Evolutionary conservation across 1,140 invertebrate species (phyloP).

Genomic region (Mizuhopecten yessoensis): DNA sequence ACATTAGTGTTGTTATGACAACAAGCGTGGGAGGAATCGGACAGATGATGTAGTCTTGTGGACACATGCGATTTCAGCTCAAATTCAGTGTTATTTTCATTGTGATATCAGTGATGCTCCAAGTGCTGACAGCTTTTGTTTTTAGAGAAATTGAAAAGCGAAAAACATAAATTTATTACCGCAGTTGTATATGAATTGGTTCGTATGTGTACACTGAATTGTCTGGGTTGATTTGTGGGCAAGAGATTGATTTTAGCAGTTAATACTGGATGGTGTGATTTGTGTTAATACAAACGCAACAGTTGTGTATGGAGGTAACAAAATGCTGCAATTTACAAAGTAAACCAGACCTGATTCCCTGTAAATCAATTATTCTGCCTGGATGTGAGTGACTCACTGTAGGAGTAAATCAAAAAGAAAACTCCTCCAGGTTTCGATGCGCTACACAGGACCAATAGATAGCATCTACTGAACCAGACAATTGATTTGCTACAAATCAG

Average conservation of each 20-base stretch:
- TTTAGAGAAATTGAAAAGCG: too few relatives aligned
- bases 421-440: not conserved
- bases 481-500: constrained; percentile 5
- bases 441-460: not conserved
- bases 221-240: too few relatives aligned
- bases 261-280: not conserved
- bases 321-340: not conserved
- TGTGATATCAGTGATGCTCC: too few relatives aligned
- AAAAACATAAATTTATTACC: too few relatives aligned
- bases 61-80: too few relatives aligned
- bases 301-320: not conserved
- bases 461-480: not conserved
- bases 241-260: not conserved
- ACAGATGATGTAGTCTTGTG: not conserved
- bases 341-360: not conserved
- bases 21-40: not conserved
- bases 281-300: not conserved
- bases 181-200: too few relatives aligned
- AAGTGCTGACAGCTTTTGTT: too few relatives aligned
- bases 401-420: not conserved
- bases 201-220: too few relatives aligned
- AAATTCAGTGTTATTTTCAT: too few relatives aligned
- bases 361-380: not conserved
- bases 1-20: not conserved
- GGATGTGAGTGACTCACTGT: not conserved